Conservation (phyloP, 2,797 vertebrate genomes). For the Acridotheres tristis region DNA sequence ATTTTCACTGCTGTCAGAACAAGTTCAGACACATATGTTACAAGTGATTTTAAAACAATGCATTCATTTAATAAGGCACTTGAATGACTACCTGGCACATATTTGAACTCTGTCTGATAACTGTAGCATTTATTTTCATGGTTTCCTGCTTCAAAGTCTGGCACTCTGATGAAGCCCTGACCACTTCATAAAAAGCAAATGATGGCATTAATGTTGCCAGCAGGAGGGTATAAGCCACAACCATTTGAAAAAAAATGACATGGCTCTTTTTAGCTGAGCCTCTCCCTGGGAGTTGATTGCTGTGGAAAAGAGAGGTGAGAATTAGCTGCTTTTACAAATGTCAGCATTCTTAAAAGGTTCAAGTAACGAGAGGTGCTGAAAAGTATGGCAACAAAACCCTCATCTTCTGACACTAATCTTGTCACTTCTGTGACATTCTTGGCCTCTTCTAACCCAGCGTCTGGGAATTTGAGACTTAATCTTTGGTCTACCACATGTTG, state of each 20-base stretch:
- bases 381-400: conserved; percentile 49
- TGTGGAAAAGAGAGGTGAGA: not conserved
- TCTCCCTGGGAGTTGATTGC: not conserved
- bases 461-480: conserved; percentile 75
- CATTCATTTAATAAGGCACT: not conserved
- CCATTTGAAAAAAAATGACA: not conserved
- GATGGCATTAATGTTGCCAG: not conserved
- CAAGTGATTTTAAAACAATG: not conserved
- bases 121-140: not conserved
- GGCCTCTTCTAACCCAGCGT: conserved; percentile 66
- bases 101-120: not conserved
- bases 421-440: conserved; percentile 60
- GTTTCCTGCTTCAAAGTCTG: not conserved
- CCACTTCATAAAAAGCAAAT: conserved; percentile 2
- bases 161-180: not conserved
- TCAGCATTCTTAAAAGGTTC: conserved; percentile 11
- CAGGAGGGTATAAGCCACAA: not conserved
- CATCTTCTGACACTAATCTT: conserved; percentile 36
- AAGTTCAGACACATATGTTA: not conserved
- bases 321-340: conserved; percentile 15
- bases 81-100: not conserved
- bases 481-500: conserved; percentile 61
- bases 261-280: not conserved
- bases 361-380: conserved; percentile 55
- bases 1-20: not conserved